Evolutionary conservation across 92 coral and sea anemone species (phyloP).

Genomic region (Porites divaricata): DNA sequence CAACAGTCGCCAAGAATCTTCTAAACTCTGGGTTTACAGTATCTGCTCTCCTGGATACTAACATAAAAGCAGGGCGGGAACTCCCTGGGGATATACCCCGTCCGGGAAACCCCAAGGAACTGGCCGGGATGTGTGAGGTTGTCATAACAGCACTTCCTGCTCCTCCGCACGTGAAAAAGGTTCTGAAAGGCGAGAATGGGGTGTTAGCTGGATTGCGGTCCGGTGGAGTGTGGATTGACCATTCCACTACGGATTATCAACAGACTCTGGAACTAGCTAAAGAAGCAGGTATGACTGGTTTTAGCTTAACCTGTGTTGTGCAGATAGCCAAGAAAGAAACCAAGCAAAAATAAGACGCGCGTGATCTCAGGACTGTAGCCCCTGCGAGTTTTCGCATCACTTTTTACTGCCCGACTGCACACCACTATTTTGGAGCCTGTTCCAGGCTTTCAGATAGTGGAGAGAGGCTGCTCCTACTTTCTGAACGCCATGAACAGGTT

Average conservation of each 20-base stretch:
- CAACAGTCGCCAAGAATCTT: slow-evolving; percentile 49
- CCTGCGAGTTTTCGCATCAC: too few relatives aligned
- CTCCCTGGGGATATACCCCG: slow-evolving; percentile 46
- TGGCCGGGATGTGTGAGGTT: slow-evolving; percentile 53
- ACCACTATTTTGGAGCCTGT: too few relatives aligned
- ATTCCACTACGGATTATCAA: slow-evolving; percentile 71
- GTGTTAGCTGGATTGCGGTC: slow-evolving; percentile 40
- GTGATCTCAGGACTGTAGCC: too few relatives aligned
- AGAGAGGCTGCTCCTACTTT: too few relatives aligned
- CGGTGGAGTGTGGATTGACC: slow-evolving; percentile 75
- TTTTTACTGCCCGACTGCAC: too few relatives aligned
- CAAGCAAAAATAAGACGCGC: too few relatives aligned
- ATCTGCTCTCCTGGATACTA: slow-evolving; percentile 45
- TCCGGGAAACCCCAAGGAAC: slow-evolving; percentile 43
- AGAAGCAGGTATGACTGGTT: slow-evolving; percentile 41
- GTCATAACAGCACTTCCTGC: slow-evolving; percentile 75
- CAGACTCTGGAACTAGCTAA: slow-evolving; percentile 63
- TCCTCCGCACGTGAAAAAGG: slow-evolving; percentile 73
- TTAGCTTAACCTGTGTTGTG: too few relatives aligned
- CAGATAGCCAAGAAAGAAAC: too few relatives aligned
- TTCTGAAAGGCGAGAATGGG: slow-evolving; percentile 56
- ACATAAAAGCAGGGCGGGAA: slow-evolving; percentile 36
- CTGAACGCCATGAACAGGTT: too few relatives aligned
- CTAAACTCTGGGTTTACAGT: slow-evolving; percentile 55
- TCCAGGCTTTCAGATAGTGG: too few relatives aligned